Percentiles rank a stretch among this genome's conserved stretches.
Conservation (phyloP, 2,888 invertebrate genomes). For the Alloscopus bannaensis region DNA sequence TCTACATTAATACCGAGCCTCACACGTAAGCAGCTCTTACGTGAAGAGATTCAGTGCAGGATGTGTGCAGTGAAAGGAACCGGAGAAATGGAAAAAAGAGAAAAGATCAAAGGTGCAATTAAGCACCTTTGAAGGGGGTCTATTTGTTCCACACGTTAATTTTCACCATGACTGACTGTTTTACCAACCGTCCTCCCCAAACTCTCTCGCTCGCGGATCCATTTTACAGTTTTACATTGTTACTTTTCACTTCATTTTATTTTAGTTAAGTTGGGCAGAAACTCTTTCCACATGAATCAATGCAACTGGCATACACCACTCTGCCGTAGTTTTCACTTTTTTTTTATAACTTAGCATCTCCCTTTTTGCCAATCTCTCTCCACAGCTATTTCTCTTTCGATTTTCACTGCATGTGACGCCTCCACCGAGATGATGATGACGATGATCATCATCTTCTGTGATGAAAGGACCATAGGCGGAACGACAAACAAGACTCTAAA, state of each 20-base stretch:
- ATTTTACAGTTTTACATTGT: conserved; percentile 58
- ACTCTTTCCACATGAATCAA: conserved; percentile 60
- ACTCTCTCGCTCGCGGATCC: conserved; percentile 25
- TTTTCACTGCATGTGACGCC: conserved; percentile 21
- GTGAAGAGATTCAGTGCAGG: neutral
- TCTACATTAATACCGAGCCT: too few relatives aligned
- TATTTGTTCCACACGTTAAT: conserved; percentile 68
- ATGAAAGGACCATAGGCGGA: conserved; percentile 55
- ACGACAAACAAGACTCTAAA: conserved; percentile 60
- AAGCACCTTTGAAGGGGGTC: conserved; percentile 69
- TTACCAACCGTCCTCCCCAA: conserved; percentile 41
- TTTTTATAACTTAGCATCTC: too few relatives aligned
- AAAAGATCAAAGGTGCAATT: conserved; percentile 71
- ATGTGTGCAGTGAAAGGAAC: conserved; percentile 26
- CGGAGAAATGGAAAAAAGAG: conserved; percentile 60
- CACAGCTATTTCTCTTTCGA: conserved; percentile 17
- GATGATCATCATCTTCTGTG: too few relatives aligned
- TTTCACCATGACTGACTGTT: conserved; percentile 64
- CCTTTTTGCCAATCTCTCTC: conserved; percentile 34
- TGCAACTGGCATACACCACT: conserved; percentile 28
- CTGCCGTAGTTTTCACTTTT: conserved; percentile 35
- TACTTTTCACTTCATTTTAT: conserved; percentile 47
- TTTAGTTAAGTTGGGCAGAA: conserved; percentile 62
- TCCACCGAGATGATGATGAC: conserved; percentile 17
- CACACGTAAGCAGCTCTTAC: too few relatives aligned